These are phyloP conservation scores for Drosophila auraria DNA, from an alignment of 1,140 invertebrate species.

Conservation along the genomic window DNA sequence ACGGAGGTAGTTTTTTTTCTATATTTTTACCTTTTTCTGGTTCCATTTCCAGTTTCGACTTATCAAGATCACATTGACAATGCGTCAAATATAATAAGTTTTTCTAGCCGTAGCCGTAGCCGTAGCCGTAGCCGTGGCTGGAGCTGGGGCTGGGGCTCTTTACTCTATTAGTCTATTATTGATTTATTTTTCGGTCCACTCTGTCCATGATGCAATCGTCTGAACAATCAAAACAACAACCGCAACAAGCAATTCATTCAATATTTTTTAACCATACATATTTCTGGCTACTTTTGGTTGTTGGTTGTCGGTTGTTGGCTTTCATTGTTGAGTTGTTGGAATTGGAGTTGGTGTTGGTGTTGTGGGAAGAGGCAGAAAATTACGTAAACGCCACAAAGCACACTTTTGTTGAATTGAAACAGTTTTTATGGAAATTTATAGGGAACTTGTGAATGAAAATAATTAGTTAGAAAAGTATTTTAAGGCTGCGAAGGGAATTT, in stretches of 20 bases:
- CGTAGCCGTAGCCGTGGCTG: slow-evolving; percentile 13
- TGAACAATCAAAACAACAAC: slow-evolving; percentile 46
- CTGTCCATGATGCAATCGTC: slow-evolving; percentile 78
- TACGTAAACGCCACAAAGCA: slow-evolving; percentile 22
- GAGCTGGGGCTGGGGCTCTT: slow-evolving; percentile 49
- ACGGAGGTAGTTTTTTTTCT: slow-evolving; percentile 22
- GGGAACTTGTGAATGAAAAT: slow-evolving; percentile 17
- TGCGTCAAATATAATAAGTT: slow-evolving; percentile 81
- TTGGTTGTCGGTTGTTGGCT: background rate
- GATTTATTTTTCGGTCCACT: slow-evolving; percentile 64
- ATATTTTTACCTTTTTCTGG: slow-evolving; percentile 13
- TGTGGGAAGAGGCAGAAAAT: slow-evolving; percentile 22
- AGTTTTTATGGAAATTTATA: slow-evolving; percentile 42
- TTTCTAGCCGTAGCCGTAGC: slow-evolving; percentile 33
- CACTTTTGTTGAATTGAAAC: slow-evolving; percentile 26
- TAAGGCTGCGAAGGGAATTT: too few relatives aligned
- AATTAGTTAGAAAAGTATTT: too few relatives aligned
- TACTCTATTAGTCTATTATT: slow-evolving; percentile 74
- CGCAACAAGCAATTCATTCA: slow-evolving; percentile 44
- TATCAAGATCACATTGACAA: slow-evolving; percentile 83
- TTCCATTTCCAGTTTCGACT: slow-evolving; percentile 59
- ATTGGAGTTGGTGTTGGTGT: slow-evolving; percentile 25
- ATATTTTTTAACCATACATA: slow-evolving; percentile 22
- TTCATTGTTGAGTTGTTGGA: slow-evolving; percentile 14
- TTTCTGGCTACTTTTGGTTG: background rate